phyloP scores from a whole-genome alignment of 2,888 invertebrate species.

The Plemyria rubiginata region DNA sequence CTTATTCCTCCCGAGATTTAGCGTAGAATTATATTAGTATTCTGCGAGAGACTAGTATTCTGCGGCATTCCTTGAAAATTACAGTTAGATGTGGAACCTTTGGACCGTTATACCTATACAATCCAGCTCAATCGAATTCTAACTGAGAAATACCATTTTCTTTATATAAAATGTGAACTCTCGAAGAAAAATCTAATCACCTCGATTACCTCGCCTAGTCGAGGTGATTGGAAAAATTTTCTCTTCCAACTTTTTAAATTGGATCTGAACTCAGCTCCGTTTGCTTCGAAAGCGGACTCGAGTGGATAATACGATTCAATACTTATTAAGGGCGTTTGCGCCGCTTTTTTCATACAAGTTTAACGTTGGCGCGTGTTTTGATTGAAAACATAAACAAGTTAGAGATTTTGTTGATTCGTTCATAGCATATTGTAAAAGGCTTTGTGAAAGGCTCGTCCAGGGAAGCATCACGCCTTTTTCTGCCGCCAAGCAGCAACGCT shows the following conservation, averaged over 20 bases:
- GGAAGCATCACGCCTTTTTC: no score
- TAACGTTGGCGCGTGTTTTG: slow-evolving; percentile 1
- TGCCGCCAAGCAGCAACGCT: no score
- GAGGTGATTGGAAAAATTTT: slow-evolving; percentile 81
- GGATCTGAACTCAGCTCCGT: slow-evolving; percentile 74
- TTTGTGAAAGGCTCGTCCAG: no score
- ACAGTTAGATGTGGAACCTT: no score
- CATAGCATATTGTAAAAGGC: no score
- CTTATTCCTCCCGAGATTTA: no score
- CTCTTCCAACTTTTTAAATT: slow-evolving; percentile 80
- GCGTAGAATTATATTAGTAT: no score
- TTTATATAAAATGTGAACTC: slow-evolving; percentile 30
- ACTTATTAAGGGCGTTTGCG: slow-evolving; percentile 58
- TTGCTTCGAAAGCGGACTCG: slow-evolving; percentile 65
- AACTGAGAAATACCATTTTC: slow-evolving; percentile 24
- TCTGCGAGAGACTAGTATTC: no score
- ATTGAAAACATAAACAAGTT: neutral
- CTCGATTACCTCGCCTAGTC: slow-evolving; percentile 66
- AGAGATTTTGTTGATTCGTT: neutral
- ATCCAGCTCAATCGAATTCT: slow-evolving; percentile 28
- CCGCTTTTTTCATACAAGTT: slow-evolving; percentile 9
- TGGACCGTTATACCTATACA: neutral
- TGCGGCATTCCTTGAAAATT: no score
- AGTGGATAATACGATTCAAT: slow-evolving; percentile 78
- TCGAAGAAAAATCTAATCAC: slow-evolving; percentile 68